Base-by-base conservation (phyloP, 1,140 invertebrate species). In the Hirudo medicinalis region DNA sequence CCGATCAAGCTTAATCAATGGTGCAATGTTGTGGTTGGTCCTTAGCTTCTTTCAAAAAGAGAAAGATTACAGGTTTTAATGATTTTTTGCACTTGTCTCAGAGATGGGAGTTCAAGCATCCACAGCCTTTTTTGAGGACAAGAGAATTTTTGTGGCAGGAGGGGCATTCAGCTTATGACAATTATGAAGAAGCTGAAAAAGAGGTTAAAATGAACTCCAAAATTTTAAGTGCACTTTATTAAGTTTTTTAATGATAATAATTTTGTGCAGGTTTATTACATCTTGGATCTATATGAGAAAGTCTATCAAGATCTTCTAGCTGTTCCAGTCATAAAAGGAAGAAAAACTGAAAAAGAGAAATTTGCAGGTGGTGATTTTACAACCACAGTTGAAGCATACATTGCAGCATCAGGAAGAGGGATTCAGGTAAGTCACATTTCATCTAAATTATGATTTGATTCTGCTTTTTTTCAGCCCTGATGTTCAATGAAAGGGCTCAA, bases 101-200 rank as follows among this genome's bases (percentile, higher is more conserved):
- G 91, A 87, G 96, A 78, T 99, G 97, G 97, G 97, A 99, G 84
- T 99, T 99, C 81, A 99, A 99, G 81, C 94, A 99, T 84, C 96
- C 97, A 6, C 95, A 97, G 80, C 97, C 97, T 8, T 99, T 99
- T 82, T 81, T 99, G 27, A 85, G 97, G 54, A 98, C 96, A 0
- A 86, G 97, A 74, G 97, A 99, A 84, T 99, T 99, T 84, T 85
- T 99, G 1, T 99, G 97, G 97, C 97, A 99, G 85, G 97, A 99
- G 85, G 97, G 97, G 2, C 97, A 99, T 81, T 91, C 94, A 8
- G 97, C 94, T 13, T 97, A 89, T 84, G 89, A 91, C 0, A 87
- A 83, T 0, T 83, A 87, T 77, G 81, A 88, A 57, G 94, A 97
- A 77, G 95, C 96, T 8, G 87, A 88, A 68, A 86, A 90, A 76